Evolutionary conservation across 30 jellyfish, hydroid and myxozoan genomes (phyloP).

Genomic region (Aurelia sp.): DNA sequence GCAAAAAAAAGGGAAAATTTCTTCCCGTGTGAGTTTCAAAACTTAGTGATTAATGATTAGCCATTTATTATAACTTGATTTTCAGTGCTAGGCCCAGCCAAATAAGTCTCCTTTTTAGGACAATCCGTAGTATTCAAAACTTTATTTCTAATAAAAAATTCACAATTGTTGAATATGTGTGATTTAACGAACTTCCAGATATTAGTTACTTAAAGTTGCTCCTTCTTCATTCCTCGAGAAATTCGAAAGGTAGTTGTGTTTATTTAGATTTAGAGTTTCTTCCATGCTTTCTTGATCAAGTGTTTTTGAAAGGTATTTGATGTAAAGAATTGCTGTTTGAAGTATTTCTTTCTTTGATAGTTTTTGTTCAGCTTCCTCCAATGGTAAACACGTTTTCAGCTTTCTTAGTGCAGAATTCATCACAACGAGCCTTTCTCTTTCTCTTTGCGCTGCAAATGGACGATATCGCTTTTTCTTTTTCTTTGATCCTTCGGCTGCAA

Average conservation of each 20-base stretch:
- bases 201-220: no score
- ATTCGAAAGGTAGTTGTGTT: neutral
- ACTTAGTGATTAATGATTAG: no score
- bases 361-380: conserved; percentile 40
- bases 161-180: no score
- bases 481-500: conserved; percentile 6
- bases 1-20: no score
- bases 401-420: conserved; percentile 51
- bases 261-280: conserved; percentile 16
- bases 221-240: no score
- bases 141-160: no score
- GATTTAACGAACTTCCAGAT: no score
- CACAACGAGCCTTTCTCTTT: conserved; percentile 52
- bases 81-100: no score
- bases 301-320: conserved; percentile 35
- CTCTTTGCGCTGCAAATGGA: conserved; percentile 66
- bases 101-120: no score
- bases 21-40: no score
- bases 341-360: conserved; percentile 49
- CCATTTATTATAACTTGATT: no score
- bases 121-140: no score
- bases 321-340: conserved; percentile 38
- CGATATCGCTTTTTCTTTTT: conserved; percentile 60
- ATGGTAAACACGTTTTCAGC: conserved; percentile 36
- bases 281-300: neutral